phyloP scores from a whole-genome alignment of 2,113 vertebrate species.

The Alligator sinensis region DNA sequence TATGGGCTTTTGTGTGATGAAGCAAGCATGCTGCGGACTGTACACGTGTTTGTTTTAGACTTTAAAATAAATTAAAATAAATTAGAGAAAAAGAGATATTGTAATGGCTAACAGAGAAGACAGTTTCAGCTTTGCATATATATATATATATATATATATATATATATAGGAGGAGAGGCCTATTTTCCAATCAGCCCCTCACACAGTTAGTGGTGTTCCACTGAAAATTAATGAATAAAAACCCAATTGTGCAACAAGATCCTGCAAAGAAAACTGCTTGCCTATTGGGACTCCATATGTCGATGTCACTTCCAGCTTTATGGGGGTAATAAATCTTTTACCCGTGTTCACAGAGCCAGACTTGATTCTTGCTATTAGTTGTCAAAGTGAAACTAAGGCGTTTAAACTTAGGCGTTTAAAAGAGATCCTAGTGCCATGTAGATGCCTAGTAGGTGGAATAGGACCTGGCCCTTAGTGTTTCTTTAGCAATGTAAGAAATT shows the following conservation, averaged over 20 bases:
- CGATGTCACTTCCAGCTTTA: background rate
- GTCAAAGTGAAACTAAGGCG: too few relatives aligned
- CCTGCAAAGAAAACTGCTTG: background rate
- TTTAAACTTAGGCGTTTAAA: too few relatives aligned
- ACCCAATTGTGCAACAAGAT: background rate
- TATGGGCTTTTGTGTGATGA: background rate
- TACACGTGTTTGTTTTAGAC: accelerated
- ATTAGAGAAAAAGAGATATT: background rate
- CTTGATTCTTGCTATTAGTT: too few relatives aligned
- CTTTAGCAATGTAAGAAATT: background rate
- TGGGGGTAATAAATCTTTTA: background rate
- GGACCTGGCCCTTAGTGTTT: too few relatives aligned
- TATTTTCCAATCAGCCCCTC: background rate
- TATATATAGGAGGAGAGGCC: background rate
- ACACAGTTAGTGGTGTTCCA: background rate
- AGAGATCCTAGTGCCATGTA: too few relatives aligned
- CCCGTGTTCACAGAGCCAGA: too few relatives aligned
- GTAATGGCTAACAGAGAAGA: background rate
- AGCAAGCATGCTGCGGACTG: background rate
- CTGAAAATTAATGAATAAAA: background rate
- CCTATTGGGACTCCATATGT: accelerated
- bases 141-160: background rate
- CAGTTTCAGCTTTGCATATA: background rate
- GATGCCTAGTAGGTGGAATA: too few relatives aligned
- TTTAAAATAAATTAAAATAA: background rate